These are phyloP conservation scores for Ecliptopera silaceata DNA, from an alignment of 2,888 invertebrate genomes.

Conservation along the genomic window DNA sequence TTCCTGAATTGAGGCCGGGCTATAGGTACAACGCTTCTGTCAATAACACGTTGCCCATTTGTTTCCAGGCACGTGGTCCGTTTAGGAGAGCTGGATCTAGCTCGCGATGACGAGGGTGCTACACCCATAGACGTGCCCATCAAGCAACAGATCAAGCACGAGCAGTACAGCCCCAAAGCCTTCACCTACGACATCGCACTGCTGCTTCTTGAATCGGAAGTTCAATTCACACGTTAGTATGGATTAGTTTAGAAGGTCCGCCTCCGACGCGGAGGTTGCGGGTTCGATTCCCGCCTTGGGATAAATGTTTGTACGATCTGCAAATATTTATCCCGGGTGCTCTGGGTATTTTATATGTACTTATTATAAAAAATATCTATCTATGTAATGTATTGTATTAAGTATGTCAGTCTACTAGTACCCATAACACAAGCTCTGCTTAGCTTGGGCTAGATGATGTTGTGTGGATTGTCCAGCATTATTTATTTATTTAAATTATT, in stretches of 20 bases:
- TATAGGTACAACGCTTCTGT: too few species aligned
- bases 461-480: background rate
- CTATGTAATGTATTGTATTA: too few species aligned
- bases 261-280: too few species aligned
- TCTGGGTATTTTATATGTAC: too few species aligned
- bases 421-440: too few species aligned
- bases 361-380: too few species aligned
- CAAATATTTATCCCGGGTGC: too few species aligned
- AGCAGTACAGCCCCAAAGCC: slow-evolving; percentile 84
- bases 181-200: slow-evolving; percentile 92
- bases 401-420: too few species aligned
- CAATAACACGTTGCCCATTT: background rate
- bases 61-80: slow-evolving; percentile 85
- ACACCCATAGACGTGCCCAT: slow-evolving; percentile 85
- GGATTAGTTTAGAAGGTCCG: too few species aligned
- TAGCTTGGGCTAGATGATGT: background rate
- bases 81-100: slow-evolving; percentile 90
- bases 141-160: slow-evolving; percentile 84
- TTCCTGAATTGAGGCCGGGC: too few species aligned
- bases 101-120: slow-evolving; percentile 84
- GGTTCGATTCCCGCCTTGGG: too few species aligned
- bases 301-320: too few species aligned
- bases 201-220: slow-evolving; percentile 83
- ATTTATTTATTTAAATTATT: background rate
- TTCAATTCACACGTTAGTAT: slow-evolving; percentile 81